Conservation (phyloP, 2,888 invertebrate species). For the Nymphalis polychloros region DNA sequence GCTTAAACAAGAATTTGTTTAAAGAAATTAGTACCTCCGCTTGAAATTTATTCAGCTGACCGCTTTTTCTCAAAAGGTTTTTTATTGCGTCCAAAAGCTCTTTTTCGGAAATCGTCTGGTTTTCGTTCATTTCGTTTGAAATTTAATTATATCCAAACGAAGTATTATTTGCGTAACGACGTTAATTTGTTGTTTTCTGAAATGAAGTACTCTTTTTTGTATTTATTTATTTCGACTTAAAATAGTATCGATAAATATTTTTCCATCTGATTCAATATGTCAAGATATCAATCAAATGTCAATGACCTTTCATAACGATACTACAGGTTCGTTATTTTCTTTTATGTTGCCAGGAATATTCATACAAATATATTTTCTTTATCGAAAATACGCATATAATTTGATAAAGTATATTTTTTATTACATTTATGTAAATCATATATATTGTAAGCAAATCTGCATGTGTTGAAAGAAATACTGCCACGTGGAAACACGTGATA, state of each 20-base stretch:
- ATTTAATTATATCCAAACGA: conserved; percentile 42
- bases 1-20: conserved; percentile 30
- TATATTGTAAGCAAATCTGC: too few relatives aligned
- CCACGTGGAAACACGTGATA: too few relatives aligned
- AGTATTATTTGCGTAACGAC: conserved; percentile 28
- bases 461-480: too few relatives aligned
- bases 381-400: too few relatives aligned
- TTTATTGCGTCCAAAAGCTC: conserved; percentile 68
- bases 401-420: too few relatives aligned
- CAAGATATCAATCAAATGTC: not conserved
- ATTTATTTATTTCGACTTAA: not conserved
- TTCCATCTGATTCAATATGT: not conserved
- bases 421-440: too few relatives aligned
- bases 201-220: conserved; percentile 13
- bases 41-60: conserved; percentile 70
- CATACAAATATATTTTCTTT: too few relatives aligned
- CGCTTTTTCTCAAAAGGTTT: conserved; percentile 65
- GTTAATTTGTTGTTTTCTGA: conserved; percentile 26
- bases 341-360: too few relatives aligned
- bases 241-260: not conserved
- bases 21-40: conserved; percentile 59
- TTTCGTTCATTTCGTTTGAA: conserved; percentile 57
- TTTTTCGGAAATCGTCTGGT: conserved; percentile 61
- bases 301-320: not conserved
- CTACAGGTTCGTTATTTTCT: too few relatives aligned